Evolutionary conservation across 2,888 invertebrate genomes (phyloP), one percentile per base, ranked within the genome.

Genomic region (Eristalis tenax): DNA sequence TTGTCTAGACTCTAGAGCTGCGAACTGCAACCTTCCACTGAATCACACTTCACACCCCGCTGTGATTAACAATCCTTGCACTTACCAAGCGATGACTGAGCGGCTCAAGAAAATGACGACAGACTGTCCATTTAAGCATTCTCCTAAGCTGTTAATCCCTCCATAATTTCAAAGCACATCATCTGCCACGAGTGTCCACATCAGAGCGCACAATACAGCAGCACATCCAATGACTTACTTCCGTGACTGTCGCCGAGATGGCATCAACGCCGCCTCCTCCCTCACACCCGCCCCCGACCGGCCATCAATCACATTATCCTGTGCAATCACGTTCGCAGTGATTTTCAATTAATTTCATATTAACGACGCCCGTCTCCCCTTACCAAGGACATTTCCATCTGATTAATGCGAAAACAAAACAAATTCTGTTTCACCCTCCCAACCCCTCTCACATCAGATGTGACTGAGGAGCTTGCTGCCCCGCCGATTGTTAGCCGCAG

Each of bases 341-440:
- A 78, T 78, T 71, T 78, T 78, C 71, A 79, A 79, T 79, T 79
- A 79, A 71, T 32, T 79, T 74, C 63, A 15, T 43, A 64, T 79
- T 71, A 50, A 50, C 43, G 18, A n/a, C 8, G 3, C 50, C 43
- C 43, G 22, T 26, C 35, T 32, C 66, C 13, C 6, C 35, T 11
- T 4, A 1, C 11, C 64, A 57, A 26, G 10, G 11, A 23, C 23
- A 59, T 18, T 32, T 71, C 22, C 65, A 43, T 61, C 35, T 71
- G 59, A 73, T 70, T 38, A 68, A 73, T 32, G 68, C 38, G 50
- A 18, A 71, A 77, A 38, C 43, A 64, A 65, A 77, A 43, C 6
- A 32, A 61, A 68, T 40, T 77, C 43, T 23, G 13, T 10, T 38
- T n/a, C 35, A 2, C 40, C n/a, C n/a, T n/a, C n/a, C 6, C 4